Evolutionary conservation across 2,888 invertebrate species (phyloP).

Genomic region (Harpalus rubripes): DNA sequence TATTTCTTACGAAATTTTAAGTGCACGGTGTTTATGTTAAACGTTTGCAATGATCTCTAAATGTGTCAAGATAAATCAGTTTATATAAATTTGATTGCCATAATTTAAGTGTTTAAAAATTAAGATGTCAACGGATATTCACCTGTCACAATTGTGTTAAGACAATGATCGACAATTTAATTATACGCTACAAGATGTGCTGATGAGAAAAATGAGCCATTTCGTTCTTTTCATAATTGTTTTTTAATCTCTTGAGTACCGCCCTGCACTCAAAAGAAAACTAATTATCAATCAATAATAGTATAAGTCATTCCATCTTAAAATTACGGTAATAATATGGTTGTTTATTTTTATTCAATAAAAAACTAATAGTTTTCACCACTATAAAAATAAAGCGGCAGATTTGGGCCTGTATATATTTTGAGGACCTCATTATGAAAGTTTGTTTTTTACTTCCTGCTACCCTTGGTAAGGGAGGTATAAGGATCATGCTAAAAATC

Average conservation of each 20-base stretch:
- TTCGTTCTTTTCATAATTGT: constrained; percentile 22
- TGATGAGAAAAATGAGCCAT: constrained; percentile 36
- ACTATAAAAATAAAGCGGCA: no score
- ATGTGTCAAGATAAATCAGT: constrained; percentile 49
- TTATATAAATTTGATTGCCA: constrained; percentile 40
- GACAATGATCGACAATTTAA: constrained; percentile 50
- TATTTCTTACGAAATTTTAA: constrained; percentile 54
- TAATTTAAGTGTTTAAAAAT: constrained; percentile 39
- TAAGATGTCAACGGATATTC: constrained; percentile 18
- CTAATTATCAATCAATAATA: neutral
- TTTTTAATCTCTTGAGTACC: constrained; percentile 18
- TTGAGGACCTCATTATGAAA: no score
- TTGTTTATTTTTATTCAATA: neutral
- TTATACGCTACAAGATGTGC: constrained; percentile 11
- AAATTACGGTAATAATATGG: neutral
- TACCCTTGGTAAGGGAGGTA: no score
- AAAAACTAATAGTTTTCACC: neutral
- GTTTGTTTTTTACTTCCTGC: no score
- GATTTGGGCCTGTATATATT: no score
- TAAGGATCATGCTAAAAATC: no score
- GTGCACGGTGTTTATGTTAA: constrained; percentile 32
- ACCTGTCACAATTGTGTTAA: constrained; percentile 9
- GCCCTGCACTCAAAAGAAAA: constrained; percentile 1
- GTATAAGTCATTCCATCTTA: neutral
- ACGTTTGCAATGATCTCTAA: constrained; percentile 42